These are phyloP conservation scores for Chloebia gouldiae DNA, from an alignment of 2,113 vertebrate species.

Conservation along the genomic window DNA sequence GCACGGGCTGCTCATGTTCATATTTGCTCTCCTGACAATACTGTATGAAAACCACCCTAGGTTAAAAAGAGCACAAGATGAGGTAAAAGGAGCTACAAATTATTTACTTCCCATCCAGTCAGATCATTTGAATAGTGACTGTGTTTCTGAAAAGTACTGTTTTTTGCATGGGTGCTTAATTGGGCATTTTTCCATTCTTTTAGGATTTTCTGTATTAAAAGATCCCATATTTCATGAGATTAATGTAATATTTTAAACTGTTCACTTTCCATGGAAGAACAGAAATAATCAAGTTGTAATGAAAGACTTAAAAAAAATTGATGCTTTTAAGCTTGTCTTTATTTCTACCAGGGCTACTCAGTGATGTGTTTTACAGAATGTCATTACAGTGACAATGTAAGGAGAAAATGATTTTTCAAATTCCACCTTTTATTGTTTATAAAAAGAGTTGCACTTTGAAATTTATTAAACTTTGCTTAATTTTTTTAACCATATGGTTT, in stretches of 20 bases:
- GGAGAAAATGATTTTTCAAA: not conserved
- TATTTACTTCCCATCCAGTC: not conserved
- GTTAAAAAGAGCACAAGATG: constrained; percentile 84
- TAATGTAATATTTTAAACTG: not conserved
- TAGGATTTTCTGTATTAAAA: not conserved
- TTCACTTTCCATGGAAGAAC: not conserved
- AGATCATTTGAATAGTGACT: not conserved
- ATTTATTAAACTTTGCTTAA: not conserved
- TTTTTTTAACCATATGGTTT: not conserved
- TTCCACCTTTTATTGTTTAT: not conserved
- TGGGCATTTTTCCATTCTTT: not conserved
- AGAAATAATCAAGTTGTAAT: not conserved
- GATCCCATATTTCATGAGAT: not conserved
- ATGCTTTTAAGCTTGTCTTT: not conserved
- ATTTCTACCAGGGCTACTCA: not conserved
- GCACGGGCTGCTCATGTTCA: constrained; percentile 89
- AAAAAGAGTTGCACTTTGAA: not conserved
- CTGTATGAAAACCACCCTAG: constrained; percentile 87
- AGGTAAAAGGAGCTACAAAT: constrained; percentile 73
- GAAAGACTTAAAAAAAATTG: not conserved
- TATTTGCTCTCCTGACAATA: constrained; percentile 90
- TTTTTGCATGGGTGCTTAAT: not conserved
- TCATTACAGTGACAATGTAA: not conserved
- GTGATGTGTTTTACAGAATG: not conserved
- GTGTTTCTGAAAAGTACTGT: not conserved